A percentile compares a stretch with the other conserved stretches of the same genome.
Evolutionary conservation across 2,797 vertebrate genomes (phyloP).

Genomic region (Delichon dasypus): DNA sequence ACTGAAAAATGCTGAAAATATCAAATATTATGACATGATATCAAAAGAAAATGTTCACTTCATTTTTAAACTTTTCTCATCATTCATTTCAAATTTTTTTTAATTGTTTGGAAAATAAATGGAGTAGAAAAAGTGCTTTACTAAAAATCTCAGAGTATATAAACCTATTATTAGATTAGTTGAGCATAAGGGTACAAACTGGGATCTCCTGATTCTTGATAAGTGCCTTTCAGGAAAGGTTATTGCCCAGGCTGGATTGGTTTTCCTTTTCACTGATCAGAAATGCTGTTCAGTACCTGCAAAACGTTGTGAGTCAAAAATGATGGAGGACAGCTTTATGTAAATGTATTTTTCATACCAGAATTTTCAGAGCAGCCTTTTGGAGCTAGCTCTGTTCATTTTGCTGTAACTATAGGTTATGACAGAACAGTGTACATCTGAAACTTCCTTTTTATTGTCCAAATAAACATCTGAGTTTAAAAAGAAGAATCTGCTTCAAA

Average conservation of each 20-base stretch:
- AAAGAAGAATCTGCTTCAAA: neutral
- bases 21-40: neutral
- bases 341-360: neutral
- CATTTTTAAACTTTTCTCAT: neutral
- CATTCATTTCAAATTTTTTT: neutral
- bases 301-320: neutral
- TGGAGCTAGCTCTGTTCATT: neutral
- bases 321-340: rapidly evolving
- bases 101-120: neutral
- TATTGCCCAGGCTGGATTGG: neutral
- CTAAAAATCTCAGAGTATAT: neutral
- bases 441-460: neutral
- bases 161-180: neutral
- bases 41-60: neutral
- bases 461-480: neutral
- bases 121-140: neutral
- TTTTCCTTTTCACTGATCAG: neutral
- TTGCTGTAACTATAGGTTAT: neutral
- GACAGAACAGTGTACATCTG: neutral
- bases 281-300: neutral
- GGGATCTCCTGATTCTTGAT: neutral
- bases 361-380: neutral
- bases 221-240: neutral
- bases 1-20: neutral
- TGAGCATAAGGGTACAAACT: neutral